Percentiles rank a stretch among this genome's conserved stretches.
These are phyloP conservation scores for Leucoptera coffeella DNA, from an alignment of 2,888 invertebrate species.

Conservation along the genomic window DNA sequence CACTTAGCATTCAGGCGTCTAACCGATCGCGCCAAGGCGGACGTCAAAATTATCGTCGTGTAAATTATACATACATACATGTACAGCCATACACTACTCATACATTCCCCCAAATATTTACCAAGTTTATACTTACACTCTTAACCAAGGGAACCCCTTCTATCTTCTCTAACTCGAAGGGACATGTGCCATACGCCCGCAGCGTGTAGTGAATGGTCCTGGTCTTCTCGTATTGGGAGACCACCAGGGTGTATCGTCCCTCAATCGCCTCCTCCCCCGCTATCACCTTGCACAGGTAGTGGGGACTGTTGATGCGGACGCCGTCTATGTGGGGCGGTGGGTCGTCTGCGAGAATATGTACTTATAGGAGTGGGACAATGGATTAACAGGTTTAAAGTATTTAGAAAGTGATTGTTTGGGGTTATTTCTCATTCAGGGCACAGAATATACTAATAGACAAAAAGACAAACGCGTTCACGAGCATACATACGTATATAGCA, in stretches of 20 bases:
- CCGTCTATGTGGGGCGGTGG: constrained; percentile 90
- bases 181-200: constrained; percentile 78
- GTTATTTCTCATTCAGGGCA: too few relatives aligned
- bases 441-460: too few relatives aligned
- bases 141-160: constrained; percentile 49
- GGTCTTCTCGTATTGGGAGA: constrained; percentile 91
- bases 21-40: neutral
- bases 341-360: constrained; percentile 63
- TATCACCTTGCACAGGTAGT: constrained; percentile 85
- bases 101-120: too few relatives aligned
- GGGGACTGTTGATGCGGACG: constrained; percentile 92
- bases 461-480: too few relatives aligned
- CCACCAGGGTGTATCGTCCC: constrained; percentile 77
- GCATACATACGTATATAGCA: too few relatives aligned
- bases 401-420: too few relatives aligned
- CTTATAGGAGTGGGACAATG: too few relatives aligned
- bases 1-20: too few relatives aligned
- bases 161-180: constrained; percentile 71
- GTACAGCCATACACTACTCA: too few relatives aligned
- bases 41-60: neutral
- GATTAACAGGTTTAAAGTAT: too few relatives aligned
- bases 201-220: constrained; percentile 87
- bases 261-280: constrained; percentile 57
- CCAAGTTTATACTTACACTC: constrained; percentile 21
- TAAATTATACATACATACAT: too few relatives aligned